Percentiles rank a stretch among this genome's conserved stretches.
Evolutionary conservation across 2,888 invertebrate species (phyloP).

Genomic region (Drosophila austrosaltans): DNA sequence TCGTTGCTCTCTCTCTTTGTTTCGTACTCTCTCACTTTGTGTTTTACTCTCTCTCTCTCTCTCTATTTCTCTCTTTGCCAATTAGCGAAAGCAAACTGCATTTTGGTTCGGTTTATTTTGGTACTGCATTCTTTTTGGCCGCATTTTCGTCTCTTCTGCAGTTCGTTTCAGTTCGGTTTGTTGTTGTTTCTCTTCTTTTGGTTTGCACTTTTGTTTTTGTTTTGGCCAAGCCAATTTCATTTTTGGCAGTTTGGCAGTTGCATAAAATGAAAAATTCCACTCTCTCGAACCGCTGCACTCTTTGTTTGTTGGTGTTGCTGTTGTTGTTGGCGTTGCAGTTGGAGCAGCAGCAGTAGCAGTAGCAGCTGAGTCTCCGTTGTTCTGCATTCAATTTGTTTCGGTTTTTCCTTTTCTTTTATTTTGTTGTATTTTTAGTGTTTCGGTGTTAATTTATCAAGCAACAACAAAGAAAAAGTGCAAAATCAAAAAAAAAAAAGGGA

Average conservation of each 20-base stretch:
- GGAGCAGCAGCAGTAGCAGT: constrained; percentile 3
- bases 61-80: constrained; percentile 42
- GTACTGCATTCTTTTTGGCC: constrained; percentile 74
- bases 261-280: constrained; percentile 65
- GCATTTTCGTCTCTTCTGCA: constrained; percentile 53
- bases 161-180: constrained; percentile 40
- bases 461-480: constrained; percentile 12
- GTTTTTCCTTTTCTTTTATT: constrained; percentile 19
- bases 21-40: neutral
- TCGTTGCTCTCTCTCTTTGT: constrained; percentile 8
- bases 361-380: constrained; percentile 14
- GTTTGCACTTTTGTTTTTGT: constrained; percentile 25
- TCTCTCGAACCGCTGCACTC: constrained; percentile 16
- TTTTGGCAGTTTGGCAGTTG: constrained; percentile 70
- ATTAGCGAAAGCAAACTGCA: constrained; percentile 56
- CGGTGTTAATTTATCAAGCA: constrained; percentile 35
- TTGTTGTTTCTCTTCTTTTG: constrained; percentile 25
- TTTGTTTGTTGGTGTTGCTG: constrained; percentile 16
- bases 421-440: constrained; percentile 30
- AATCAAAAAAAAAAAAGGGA: constrained; percentile 13
- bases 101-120: constrained; percentile 72
- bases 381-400: constrained; percentile 14
- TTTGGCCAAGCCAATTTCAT: constrained; percentile 59
- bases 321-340: constrained; percentile 10
- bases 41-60: neutral